Evolutionary conservation across 2,113 vertebrate species (phyloP).

Genomic region (Melanocharis versteri): DNA sequence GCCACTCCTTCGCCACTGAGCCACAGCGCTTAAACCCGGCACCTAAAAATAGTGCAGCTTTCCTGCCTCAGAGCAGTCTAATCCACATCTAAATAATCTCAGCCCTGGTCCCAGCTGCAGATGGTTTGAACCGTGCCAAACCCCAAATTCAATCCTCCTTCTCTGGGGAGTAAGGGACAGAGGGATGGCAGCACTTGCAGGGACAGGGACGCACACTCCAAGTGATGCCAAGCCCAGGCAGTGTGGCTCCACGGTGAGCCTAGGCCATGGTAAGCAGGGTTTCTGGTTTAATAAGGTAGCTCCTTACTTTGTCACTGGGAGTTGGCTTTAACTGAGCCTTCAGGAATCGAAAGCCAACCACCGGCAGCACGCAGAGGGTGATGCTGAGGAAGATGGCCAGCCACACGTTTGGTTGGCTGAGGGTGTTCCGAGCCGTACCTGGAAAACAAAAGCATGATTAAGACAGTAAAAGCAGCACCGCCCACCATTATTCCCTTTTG

Average conservation of each 20-base stretch:
- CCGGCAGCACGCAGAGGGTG: constrained; percentile 82
- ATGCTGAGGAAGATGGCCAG: constrained; percentile 83
- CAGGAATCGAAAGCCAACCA: constrained; percentile 81
- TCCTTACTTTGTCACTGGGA: constrained; percentile 82
- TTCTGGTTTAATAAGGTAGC: background rate
- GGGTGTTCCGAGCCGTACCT: constrained; percentile 88
- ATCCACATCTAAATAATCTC: background rate
- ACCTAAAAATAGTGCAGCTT: background rate
- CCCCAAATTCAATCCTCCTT: background rate
- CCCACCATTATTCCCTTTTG: background rate
- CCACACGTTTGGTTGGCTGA: constrained; percentile 87
- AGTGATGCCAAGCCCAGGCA: background rate
- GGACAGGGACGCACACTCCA: background rate
- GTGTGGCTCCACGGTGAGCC: fast-evolving
- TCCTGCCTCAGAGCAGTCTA: background rate
- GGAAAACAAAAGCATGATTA: background rate
- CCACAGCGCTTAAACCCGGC: background rate
- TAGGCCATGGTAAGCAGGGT: background rate
- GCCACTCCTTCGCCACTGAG: background rate
- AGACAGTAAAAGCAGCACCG: background rate
- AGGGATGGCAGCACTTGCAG: background rate
- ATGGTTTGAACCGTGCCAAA: background rate
- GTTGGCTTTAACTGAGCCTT: constrained; percentile 77
- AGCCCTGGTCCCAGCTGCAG: background rate
- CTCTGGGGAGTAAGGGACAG: background rate